Base-by-base conservation (phyloP, 2,888 invertebrate species). In the Tenthredo distinguenda region DNA sequence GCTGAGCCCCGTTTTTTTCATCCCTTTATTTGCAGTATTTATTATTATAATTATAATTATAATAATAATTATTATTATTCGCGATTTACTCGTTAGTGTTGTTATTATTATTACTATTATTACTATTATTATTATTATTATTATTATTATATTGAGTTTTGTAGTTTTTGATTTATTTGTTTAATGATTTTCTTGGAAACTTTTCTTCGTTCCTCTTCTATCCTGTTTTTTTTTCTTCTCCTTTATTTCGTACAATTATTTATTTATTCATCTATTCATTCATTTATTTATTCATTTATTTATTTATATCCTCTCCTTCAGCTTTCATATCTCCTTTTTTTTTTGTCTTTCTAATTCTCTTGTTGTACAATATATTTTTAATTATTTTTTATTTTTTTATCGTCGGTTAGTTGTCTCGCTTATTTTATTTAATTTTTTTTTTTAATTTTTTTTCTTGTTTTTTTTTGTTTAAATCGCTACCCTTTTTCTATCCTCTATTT, bases 401-500 rank as follows among this genome's bases (percentile, higher is more conserved):
- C 26, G 21, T 62, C n/a, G 21, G 7, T 21, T 26, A 26, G 18
- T 62, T 26, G 18, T 21, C 7, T 21, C 9, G 10, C 3, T 62
- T 10, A 2, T 37, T 72, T 58, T 58, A 12, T 12, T 26, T 62
- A 26, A 26, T 26, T 12, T 21, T 12, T 4, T 9, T 21, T 26
- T 5, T 62, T 58, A 21, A 1, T 26, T 26, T 21, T 9, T 3
- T 62, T 10, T 62, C 3, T 62, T 10, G 0, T n/a, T 62, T 10
- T 62, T 62, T 10, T 21, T 62, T 10, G 26, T 74, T 43, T 43
- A 10, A 6, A 10, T n/a, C 72, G 10, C 21, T 72, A 18, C 10
- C n/a, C 37, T 43, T 74, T 74, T 74, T 74, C 43, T 26, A 10
- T 47, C 15, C n/a, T 47, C 26, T 77, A 50, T 77, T 77, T 55